Base-by-base conservation (phyloP, 2,888 invertebrate species). In the Philhelius pedissequus region DNA sequence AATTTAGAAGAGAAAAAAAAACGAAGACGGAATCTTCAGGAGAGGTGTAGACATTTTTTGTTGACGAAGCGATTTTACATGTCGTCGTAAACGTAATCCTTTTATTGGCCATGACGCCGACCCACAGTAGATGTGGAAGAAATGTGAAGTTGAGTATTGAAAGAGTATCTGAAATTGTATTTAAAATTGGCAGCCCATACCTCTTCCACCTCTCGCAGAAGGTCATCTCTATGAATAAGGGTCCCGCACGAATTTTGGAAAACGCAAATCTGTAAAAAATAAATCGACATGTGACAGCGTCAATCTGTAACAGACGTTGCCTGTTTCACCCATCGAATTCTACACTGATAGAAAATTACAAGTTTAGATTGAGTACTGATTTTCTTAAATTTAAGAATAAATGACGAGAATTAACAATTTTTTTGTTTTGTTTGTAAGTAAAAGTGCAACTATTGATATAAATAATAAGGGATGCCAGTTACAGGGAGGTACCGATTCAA, bases 41-140 rank as follows among this genome's bases (percentile, higher is more conserved):
- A 30, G 13, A 38, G 77, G 43, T 45, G 52, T 22, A 27, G 27
- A 38, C n/a, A 71, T 40, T 68, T 78, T 73, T 62, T 73, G 78
- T 73, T 69, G 78, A 82, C 73, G 54, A 78, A 78, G 68, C 68
- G 68, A 69, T 82, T 82, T 82, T 82, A 78, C 78, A 82, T 78
- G 78, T 74, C 73, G 78, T 82, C 73, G 78, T 82, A 78, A 82
- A 82, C 69, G 68, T 78, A 74, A 78, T 82, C 82, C 78, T 82
- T 82, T 82, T 82, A 82, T 64, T 69, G 73, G 74, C 78, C 69
- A 13, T 2, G 48, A 48, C 22, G n/a, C 11, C 13, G 25, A 48
- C 22, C 8, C 4, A 27, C 1, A n/a, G n/a, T n/a, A n/a, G n/a
- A 50, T 50, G n/a, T 50, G 4, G 15, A 50, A 50, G n/a, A 82